Evolutionary conservation across 2,113 vertebrate genomes (phyloP).

Genomic region (Brachypteracias leptosomus): DNA sequence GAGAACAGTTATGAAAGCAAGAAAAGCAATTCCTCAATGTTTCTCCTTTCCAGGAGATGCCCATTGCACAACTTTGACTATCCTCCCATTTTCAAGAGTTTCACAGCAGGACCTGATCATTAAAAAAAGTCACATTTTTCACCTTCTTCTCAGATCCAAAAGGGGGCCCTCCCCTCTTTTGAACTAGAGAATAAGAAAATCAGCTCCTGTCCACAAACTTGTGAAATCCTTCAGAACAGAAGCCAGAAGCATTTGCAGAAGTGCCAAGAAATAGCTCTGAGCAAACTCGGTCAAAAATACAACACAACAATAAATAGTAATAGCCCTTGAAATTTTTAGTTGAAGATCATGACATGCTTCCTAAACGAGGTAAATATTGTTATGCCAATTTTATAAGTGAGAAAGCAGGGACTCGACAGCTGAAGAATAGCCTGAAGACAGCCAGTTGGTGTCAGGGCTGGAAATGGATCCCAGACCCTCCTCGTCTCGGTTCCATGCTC

Average conservation of each 20-base stretch:
- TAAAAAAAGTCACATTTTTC: not conserved
- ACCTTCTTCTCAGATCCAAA: not conserved
- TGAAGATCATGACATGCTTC: not conserved
- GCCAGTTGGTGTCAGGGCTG: not conserved
- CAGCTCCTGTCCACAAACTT: not conserved
- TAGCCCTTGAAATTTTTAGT: not conserved
- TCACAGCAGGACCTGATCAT: not conserved
- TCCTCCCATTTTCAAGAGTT: not conserved
- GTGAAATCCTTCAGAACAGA: not conserved
- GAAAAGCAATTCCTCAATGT: not conserved
- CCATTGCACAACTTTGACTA: not conserved
- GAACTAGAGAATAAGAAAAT: not conserved
- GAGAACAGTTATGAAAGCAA: not conserved
- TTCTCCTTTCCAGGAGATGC: not conserved
- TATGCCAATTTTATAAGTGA: not conserved
- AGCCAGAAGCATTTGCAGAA: not conserved
- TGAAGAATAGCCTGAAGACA: constrained; percentile 2
- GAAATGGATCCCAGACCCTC: constrained; percentile 29
- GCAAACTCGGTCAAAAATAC: not conserved
- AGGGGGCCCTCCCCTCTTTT: not conserved
- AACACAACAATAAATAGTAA: constrained; percentile 15
- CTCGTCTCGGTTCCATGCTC: not conserved
- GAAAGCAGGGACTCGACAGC: not conserved
- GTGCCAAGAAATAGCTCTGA: not conserved
- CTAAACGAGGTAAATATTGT: not conserved